These are phyloP conservation scores for Mycetomoellerius zeteki DNA, from an alignment of 1,140 invertebrate species.

Conservation along the genomic window DNA sequence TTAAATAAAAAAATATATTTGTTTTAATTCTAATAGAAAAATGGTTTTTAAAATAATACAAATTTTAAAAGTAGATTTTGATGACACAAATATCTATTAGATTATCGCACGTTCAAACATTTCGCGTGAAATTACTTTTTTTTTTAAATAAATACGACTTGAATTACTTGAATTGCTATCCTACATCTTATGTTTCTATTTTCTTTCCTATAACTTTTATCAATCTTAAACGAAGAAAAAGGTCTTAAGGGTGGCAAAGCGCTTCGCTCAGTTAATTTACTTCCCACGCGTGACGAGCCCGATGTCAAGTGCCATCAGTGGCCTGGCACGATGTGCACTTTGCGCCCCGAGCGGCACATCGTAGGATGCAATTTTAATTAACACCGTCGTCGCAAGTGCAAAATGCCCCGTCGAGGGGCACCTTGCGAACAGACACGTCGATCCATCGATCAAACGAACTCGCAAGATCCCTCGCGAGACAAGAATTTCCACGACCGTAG, in stretches of 20 bases:
- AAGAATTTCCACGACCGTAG: neutral
- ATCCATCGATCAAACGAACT: constrained; percentile 51
- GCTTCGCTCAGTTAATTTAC: constrained; percentile 56
- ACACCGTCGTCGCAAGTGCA: constrained; percentile 35
- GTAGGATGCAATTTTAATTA: constrained; percentile 62
- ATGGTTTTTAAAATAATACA: neutral
- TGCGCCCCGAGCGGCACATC: constrained; percentile 34
- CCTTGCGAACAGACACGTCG: constrained; percentile 37
- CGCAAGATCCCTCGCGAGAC: constrained; percentile 1
- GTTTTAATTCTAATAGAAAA: neutral
- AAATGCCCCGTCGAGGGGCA: neutral
- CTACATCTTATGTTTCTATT: neutral
- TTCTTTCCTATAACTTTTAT: neutral
- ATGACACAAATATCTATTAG: neutral
- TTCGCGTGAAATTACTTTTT: neutral
- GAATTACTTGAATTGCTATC: neutral
- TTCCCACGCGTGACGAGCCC: constrained; percentile 57
- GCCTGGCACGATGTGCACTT: constrained; percentile 61
- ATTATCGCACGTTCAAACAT: neutral
- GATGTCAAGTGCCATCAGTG: constrained; percentile 63
- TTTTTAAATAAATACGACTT: neutral
- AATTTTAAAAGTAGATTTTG: neutral
- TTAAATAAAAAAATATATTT: neutral
- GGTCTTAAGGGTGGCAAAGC: constrained; percentile 21
- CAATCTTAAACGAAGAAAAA: constrained; percentile 37